These are phyloP conservation scores for Eurois occulta DNA, from an alignment of 2,888 invertebrate species.

Conservation along the genomic window DNA sequence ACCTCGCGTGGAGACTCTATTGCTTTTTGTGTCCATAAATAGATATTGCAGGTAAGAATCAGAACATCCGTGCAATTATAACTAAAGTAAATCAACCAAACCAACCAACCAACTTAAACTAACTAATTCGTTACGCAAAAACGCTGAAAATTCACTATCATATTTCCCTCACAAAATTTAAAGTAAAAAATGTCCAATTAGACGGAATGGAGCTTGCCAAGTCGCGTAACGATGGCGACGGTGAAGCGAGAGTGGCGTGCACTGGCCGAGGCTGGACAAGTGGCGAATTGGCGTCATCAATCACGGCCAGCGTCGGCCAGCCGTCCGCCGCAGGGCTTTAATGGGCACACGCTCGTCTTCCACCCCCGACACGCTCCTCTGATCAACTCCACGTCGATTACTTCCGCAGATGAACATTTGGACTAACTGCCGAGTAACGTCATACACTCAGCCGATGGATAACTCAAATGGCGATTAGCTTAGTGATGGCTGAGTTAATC, in stretches of 20 bases:
- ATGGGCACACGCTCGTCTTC: constrained; percentile 79
- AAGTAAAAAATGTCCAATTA: constrained; percentile 72
- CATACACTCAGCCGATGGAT: constrained; percentile 24
- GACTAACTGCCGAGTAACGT: constrained; percentile 15
- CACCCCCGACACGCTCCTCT: constrained; percentile 72
- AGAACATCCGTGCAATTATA: neutral
- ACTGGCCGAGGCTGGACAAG: constrained; percentile 75
- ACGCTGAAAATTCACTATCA: constrained; percentile 15
- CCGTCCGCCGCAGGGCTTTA: constrained; percentile 81
- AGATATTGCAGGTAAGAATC: neutral
- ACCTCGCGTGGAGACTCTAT: neutral
- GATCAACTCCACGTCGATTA: constrained; percentile 77
- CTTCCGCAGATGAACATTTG: constrained; percentile 48
- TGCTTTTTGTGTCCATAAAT: neutral
- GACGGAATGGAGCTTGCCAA: constrained; percentile 71
- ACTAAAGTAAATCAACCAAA: neutral
- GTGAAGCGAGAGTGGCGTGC: constrained; percentile 61
- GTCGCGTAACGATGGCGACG: constrained; percentile 66
- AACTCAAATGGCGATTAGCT: neutral
- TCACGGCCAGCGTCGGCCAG: constrained; percentile 73
- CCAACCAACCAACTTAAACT: neutral
- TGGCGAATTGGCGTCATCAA: constrained; percentile 88
- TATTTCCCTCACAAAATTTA: constrained; percentile 30
- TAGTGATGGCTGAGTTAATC: neutral
- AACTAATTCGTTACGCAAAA: constrained; percentile 16